phyloP scores from a whole-genome alignment of 2,888 invertebrate genomes.

The Platycnemis pennipes region DNA sequence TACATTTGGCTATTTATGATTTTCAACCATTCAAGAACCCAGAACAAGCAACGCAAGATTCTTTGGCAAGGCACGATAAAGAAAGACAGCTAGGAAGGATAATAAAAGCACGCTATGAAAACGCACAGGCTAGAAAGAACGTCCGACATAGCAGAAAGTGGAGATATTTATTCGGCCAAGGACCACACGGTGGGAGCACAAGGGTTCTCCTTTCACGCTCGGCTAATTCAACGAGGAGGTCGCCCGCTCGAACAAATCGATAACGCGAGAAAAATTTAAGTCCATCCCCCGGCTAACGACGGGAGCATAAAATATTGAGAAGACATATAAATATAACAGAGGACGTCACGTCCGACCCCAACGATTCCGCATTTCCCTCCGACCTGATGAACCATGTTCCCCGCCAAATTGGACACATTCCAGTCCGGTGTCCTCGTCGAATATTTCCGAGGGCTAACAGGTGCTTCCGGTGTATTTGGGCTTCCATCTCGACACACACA shows the following conservation, averaged over 20 bases:
- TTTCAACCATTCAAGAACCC: no score
- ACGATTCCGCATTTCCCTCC: neutral
- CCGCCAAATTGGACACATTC: constrained; percentile 25
- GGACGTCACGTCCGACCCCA: neutral
- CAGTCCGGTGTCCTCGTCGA: neutral
- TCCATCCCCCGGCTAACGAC: neutral
- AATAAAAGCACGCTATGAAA: no score
- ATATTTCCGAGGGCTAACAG: neutral
- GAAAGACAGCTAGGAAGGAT: no score
- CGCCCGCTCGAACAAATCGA: neutral
- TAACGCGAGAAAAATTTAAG: constrained; percentile 8
- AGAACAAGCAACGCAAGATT: no score
- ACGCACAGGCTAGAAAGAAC: no score
- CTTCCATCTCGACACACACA: neutral
- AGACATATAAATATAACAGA: neutral
- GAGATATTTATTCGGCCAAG: no score
- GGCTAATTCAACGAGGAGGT: neutral
- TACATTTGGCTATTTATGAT: no score
- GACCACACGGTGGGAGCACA: no score
- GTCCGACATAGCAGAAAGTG: no score
- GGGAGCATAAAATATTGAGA: neutral
- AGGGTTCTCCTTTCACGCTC: neutral
- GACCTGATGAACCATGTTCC: neutral
- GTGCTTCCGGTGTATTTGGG: constrained; percentile 38
- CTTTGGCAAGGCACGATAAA: no score